Evolutionary conservation across 2,113 vertebrate species (phyloP), one percentile per base, ranked within the genome.

Genomic region (Globicephala melas): DNA sequence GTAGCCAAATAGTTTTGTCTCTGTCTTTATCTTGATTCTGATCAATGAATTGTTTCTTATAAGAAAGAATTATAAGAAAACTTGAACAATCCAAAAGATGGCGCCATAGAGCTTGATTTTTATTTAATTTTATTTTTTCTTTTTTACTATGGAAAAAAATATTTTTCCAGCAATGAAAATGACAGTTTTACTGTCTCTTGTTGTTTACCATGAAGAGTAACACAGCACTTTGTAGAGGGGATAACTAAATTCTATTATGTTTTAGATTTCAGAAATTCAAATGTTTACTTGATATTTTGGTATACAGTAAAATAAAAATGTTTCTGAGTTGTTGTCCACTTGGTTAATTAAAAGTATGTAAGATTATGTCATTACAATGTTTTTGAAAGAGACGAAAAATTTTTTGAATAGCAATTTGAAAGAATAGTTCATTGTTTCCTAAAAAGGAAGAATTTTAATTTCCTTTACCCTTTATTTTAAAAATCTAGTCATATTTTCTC

Each of bases 41-140:
- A 60, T 92, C 67, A 65, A 17, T 81, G 89, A 18, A 50, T 58
- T 36, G 47, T 38, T 82, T 82, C 11, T 33, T 90, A 1, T 74
- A 82, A 44, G 71, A 65, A 67, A 8, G 8, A 77, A 44, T 85
- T 93, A 41, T 67, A 93, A 70, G 70, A 80, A 77, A 44, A 70
- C 91, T 92, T 79, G 31, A 65, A 31, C 62, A 33, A 73, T 84
- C 97, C 98, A 97, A 82, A 95, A 98, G 98, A 96, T 98, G 98
- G 98, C 13, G 87, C 95, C 97, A 62, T 89, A 92, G 97, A 98
- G 89, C 97, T 97, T 97, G 20, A n/a, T 44, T 58, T 36, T 53
- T 53, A 53, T 53, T 23, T 18, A 53, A 9, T 60, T n/a, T 28
- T 13, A 13, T 17, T n/a, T 18, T 23, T 53, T 60, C 7, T 41